Base-by-base conservation (phyloP, 2,113 vertebrate genomes). In the Crotalus helleri region DNA sequence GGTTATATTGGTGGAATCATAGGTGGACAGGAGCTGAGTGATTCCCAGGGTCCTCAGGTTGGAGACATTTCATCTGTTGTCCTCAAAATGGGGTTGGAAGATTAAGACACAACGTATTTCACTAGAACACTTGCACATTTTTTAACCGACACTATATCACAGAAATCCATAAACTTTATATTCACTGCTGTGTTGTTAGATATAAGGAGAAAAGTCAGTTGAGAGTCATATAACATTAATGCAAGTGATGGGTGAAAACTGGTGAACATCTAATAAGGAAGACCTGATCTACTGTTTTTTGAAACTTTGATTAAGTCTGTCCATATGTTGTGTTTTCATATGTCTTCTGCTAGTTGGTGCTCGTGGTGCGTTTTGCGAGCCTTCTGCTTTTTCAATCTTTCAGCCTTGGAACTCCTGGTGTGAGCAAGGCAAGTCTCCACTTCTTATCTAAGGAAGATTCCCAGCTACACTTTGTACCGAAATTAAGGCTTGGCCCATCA, bases 11-110 rank as follows among this genome's bases (percentile, higher is more conserved):
- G 3, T n/a, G 24, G 24, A 88, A 51, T 44, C 81, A 33, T 59
- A 86, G 15, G 10, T 11, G 0, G 13, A 92, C 24, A 86, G 13
- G 61, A 12, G 51, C 1, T 5, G 29, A 57, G 33, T 39, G 51
- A 89, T 54, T 21, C 87, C 8, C 49, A 44, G 17, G 86, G 12
- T n/a, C 44, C 29, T 24, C 1, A 0, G 0, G 24, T 39, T 23
- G 21, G 24, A 23, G 10, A 5, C 0, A 33, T 39, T 51, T 74
- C 87, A 87, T 11, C 17, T 24, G 29, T 23, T 39, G 4, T 4
- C 5, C 33, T 51, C 44, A 46, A 0, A 3, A 8, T 13, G 49
- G 85, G 15, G 12, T 33, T 91, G 55, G 49, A 24, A 88, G 4
- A 9, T 26, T 17, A 0, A 0, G 19, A 90, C 51, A 23, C 53